Conservation (phyloP, 2,888 invertebrate species). For the Ametastegia equiseti region DNA sequence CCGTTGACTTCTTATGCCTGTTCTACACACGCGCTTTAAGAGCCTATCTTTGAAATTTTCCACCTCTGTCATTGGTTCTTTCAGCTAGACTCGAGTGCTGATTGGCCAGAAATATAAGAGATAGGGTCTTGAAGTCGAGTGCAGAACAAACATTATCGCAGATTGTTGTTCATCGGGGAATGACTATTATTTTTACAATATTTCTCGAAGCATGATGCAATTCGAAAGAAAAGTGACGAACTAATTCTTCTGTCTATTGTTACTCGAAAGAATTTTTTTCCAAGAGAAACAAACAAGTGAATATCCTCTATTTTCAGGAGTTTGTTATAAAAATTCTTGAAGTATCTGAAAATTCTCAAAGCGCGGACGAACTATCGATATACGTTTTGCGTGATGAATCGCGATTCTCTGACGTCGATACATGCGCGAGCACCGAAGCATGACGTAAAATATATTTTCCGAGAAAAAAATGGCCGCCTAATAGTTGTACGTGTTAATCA, state of each 20-base stretch:
- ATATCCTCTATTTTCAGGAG: no score
- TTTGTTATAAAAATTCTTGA: no score
- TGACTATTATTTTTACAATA: not conserved
- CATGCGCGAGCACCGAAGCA: not conserved
- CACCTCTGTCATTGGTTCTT: no score
- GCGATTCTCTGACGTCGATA: not conserved
- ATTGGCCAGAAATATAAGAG: no score
- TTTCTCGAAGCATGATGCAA: slow-evolving; percentile 3
- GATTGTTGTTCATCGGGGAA: not conserved
- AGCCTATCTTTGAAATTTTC: no score
- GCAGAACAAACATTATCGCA: no score
- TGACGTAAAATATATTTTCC: slow-evolving; percentile 39
- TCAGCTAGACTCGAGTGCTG: no score
- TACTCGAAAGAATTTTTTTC: not conserved
- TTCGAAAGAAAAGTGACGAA: not conserved
- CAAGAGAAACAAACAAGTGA: not conserved
- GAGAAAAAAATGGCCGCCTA: slow-evolving; percentile 70
- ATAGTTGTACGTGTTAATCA: slow-evolving; percentile 59
- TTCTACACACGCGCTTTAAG: no score
- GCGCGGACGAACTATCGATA: not conserved
- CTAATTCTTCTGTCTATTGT: not conserved
- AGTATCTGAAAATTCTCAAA: not conserved
- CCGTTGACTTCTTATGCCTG: no score
- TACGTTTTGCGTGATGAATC: slow-evolving; percentile 1
- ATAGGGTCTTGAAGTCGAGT: no score